A percentile compares a stretch with the other conserved stretches of the same genome.
Evolutionary conservation across 2,888 invertebrate species (phyloP).

Genomic region (Dynastes tityus): DNA sequence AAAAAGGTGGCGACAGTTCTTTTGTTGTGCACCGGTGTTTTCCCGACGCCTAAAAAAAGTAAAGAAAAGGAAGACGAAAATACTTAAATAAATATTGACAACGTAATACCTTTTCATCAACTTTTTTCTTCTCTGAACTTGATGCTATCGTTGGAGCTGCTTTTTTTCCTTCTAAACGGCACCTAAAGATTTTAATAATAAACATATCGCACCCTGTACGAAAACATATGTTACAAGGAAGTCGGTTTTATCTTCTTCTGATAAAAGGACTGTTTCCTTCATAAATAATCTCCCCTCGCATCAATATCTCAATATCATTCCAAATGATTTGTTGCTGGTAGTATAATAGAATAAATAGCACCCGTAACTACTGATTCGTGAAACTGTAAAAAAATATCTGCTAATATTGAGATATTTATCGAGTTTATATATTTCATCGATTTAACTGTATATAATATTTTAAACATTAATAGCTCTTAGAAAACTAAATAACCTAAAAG

Average conservation of each 20-base stretch:
- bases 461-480: too few species aligned
- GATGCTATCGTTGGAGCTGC: background rate
- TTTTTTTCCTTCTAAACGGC: conserved; percentile 4
- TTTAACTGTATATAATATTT: background rate
- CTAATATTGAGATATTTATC: background rate
- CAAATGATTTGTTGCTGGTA: conserved; percentile 1
- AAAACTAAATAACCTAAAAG: too few species aligned
- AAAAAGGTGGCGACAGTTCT: conserved; percentile 6
- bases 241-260: background rate
- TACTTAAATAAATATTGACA: conserved; percentile 15
- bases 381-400: conserved; percentile 7
- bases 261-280: background rate
- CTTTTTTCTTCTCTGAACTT: background rate
- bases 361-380: background rate
- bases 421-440: conserved; percentile 3
- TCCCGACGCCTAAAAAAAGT: background rate
- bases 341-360: background rate
- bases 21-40: conserved; percentile 6
- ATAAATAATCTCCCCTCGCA: conserved; percentile 9
- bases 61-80: conserved; percentile 1
- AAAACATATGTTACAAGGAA: conserved; percentile 15
- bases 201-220: background rate
- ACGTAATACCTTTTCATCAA: conserved; percentile 13
- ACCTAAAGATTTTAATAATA: conserved; percentile 13
- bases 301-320: conserved; percentile 13